A percentile compares a stretch with the other conserved stretches of the same genome.
Evolutionary conservation across 2,888 invertebrate species (phyloP).

Genomic region (Sussaba pulchella): DNA sequence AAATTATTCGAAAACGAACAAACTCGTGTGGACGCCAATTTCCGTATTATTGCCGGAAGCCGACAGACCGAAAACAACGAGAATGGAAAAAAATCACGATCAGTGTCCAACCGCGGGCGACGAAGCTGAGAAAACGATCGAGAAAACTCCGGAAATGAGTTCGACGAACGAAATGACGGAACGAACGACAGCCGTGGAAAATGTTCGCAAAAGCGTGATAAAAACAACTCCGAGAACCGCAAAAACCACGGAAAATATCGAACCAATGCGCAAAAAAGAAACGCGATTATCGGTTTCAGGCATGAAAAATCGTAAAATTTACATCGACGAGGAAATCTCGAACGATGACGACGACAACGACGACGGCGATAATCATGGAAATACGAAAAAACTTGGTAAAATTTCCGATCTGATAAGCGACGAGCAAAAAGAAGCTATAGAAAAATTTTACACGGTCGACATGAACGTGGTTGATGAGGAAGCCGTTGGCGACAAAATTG

Average conservation of each 20-base stretch:
- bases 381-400: conserved; percentile 70
- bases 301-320: neutral
- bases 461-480: conserved; percentile 74
- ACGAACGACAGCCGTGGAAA: conserved; percentile 3
- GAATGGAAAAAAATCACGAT: conserved; percentile 26
- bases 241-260: neutral
- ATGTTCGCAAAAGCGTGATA: conserved; percentile 23
- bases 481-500: conserved; percentile 71
- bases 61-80: conserved; percentile 29
- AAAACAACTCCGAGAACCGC: neutral
- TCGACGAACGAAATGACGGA: neutral
- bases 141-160: conserved; percentile 23
- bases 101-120: conserved; percentile 64
- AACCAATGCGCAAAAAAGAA: conserved; percentile 3
- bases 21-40: conserved; percentile 66
- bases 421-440: conserved; percentile 76
- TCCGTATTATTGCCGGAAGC: conserved; percentile 13
- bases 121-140: conserved; percentile 79
- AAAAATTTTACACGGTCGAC: conserved; percentile 74
- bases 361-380: conserved; percentile 19
- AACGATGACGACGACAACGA: conserved; percentile 29
- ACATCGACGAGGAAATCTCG: conserved; percentile 9
- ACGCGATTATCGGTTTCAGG: neutral
- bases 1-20: conserved; percentile 36
- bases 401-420: conserved; percentile 77